phyloP scores from a whole-genome alignment of 2,797 vertebrate species.

The Mycteria americana region DNA sequence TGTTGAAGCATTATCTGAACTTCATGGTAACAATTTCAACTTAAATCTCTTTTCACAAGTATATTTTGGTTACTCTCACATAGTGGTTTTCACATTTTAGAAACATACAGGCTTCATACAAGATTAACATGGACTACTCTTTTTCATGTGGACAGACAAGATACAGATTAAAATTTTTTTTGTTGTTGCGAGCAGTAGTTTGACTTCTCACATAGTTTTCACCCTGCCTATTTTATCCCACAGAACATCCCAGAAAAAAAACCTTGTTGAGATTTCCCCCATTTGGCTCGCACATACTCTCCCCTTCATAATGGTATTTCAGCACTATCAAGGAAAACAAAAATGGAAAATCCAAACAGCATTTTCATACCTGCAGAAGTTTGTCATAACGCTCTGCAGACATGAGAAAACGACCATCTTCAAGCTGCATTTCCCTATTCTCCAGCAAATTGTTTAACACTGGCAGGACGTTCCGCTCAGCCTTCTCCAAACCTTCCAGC shows the following conservation, averaged over 20 bases:
- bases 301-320: not conserved
- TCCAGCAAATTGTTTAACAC: conserved; percentile 97
- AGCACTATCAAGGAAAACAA: not conserved
- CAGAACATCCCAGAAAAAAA: not conserved
- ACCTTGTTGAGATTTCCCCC: not conserved
- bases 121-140: not conserved
- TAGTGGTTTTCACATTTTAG: not conserved
- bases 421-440: conserved; percentile 97
- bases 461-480: conserved; percentile 92
- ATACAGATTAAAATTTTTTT: not conserved
- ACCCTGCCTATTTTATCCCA: not conserved
- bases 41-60: not conserved
- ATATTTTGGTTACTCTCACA: not conserved
- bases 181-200: not conserved
- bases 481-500: conserved; percentile 95
- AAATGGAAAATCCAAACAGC: not conserved
- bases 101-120: not conserved
- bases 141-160: not conserved
- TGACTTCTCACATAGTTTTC: not conserved
- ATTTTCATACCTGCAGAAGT: conserved; percentile 84
- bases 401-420: conserved; percentile 98
- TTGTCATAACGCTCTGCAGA: conserved; percentile 92
- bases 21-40: not conserved
- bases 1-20: not conserved
- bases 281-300: not conserved